Percentiles rank a stretch among this genome's conserved stretches.
Evolutionary conservation across 2,113 vertebrate genomes (phyloP).

Genomic region (Phaethornis superciliosus): DNA sequence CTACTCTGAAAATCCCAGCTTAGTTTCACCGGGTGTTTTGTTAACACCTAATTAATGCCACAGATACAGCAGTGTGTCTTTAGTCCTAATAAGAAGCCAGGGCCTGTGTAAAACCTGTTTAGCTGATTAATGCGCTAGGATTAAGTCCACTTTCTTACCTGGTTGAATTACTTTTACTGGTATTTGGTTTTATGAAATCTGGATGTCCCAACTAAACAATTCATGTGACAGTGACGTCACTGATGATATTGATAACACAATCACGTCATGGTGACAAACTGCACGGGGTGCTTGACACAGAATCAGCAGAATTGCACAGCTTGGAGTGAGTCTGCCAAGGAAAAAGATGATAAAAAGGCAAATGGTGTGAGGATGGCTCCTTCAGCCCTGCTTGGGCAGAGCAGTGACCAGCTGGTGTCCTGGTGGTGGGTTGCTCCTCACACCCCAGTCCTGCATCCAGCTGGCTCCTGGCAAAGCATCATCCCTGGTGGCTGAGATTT

Average conservation of each 20-base stretch:
- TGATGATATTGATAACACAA: not conserved
- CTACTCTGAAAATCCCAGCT: not conserved
- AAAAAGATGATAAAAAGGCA: too few species aligned
- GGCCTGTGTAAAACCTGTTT: not conserved
- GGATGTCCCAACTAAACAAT: not conserved
- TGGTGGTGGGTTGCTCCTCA: too few species aligned
- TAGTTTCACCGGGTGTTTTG: not conserved
- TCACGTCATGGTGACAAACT: not conserved
- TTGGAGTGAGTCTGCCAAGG: not conserved
- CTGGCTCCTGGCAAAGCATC: too few species aligned
- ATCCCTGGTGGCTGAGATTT: not conserved
- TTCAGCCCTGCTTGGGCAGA: not conserved
- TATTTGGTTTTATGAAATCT: not conserved
- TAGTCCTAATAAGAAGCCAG: not conserved
- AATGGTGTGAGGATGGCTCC: not conserved
- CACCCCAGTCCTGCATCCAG: too few species aligned
- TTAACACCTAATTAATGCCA: not conserved
- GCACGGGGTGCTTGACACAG: rapidly evolving
- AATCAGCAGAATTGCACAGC: not conserved
- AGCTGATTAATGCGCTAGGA: not conserved
- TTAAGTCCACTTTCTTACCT: not conserved
- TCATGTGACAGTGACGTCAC: rapidly evolving
- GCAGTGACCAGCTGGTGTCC: too few species aligned
- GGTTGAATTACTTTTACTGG: not conserved
- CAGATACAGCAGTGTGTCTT: not conserved